Base-by-base conservation (phyloP, 1,140 invertebrate species). In the Papilio glaucus region DNA sequence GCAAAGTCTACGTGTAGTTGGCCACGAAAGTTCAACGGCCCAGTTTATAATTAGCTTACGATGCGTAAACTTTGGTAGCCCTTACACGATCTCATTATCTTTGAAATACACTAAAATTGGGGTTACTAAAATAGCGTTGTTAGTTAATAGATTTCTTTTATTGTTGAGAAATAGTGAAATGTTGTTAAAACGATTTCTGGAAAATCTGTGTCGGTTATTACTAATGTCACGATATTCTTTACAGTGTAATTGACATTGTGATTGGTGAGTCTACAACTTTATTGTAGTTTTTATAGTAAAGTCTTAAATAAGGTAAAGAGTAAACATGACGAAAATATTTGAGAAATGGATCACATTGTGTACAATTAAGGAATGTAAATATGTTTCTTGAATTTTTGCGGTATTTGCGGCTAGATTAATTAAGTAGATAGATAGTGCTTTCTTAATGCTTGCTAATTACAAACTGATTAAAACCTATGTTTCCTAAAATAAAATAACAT, bases 51-150 rank as follows among this genome's bases (percentile, higher is more conserved):
- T 53, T 53, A 53, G 18, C 49, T 53, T 53, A 10, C 21, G 49
- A 53, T 53, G 49, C 21, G 49, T 53, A 24, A 53, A 53, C 21
- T 53, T 53, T 53, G 49, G 49, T 53, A 53, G 49, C 49, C 49
- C 49, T 53, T 53, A 53, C 49, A 53, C 3, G 18, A 49, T 21
- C 45, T 49, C 45, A 53, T 53, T 53, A 53, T 53, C 49, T 53
- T 26, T 53, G 18, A 53, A 53, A 24, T 2, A 3, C 29, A 33
- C 29, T 33, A 33, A 6, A 33, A 3, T 33, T 33, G 6, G 45
- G 45, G 49, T 4, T 24, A 53, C 42, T 5, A 13, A 24, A 12
- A 53, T 21, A 21, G 8, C 41, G 15, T 5, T 49, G 13, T 49
- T 1, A 18, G 42, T 49, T 49, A 49, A 6, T 8, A 49, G 0